A percentile compares a stretch with the other conserved stretches of the same genome.
These are phyloP conservation scores for Halyomorpha halys DNA, from an alignment of 1,140 invertebrate genomes.

Conservation along the genomic window DNA sequence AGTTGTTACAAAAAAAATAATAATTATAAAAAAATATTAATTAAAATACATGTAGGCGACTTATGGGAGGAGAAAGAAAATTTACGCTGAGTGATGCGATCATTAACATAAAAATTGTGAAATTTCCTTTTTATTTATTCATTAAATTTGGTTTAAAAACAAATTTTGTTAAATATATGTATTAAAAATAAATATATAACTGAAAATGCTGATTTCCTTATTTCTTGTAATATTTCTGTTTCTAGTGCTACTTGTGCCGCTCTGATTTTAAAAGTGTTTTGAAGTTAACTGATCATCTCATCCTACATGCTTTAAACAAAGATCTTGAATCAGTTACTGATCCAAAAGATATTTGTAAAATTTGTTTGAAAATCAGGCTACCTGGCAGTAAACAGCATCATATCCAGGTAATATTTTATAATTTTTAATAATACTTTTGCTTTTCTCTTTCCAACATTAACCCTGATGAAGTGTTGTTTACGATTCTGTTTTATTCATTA, in stretches of 20 bases:
- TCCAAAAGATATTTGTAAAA: constrained; percentile 21
- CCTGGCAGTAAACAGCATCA: neutral
- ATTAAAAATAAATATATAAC: no score
- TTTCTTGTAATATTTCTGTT: constrained; percentile 15
- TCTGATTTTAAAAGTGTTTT: constrained; percentile 47
- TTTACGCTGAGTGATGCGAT: no score
- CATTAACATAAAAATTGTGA: no score
- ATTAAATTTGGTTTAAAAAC: no score
- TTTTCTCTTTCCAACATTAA: neutral
- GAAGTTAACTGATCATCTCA: constrained; percentile 56
- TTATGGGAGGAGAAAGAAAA: no score
- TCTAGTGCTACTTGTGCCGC: constrained; percentile 47
- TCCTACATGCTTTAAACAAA: constrained; percentile 44
- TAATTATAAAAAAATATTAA: no score
- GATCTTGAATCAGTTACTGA: constrained; percentile 32
- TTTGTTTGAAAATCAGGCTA: constrained; percentile 20
- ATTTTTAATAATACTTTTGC: neutral
- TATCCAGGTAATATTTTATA: neutral
- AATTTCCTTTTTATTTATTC: no score
- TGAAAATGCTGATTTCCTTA: no score
- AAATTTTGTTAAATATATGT: no score
- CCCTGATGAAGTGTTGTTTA: neutral
- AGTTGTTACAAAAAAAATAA: no score
- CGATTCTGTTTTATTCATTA: no score
- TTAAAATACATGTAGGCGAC: no score